These are phyloP conservation scores for Sylvietta virens DNA, from an alignment of 2,113 vertebrate genomes.

Conservation along the genomic window DNA sequence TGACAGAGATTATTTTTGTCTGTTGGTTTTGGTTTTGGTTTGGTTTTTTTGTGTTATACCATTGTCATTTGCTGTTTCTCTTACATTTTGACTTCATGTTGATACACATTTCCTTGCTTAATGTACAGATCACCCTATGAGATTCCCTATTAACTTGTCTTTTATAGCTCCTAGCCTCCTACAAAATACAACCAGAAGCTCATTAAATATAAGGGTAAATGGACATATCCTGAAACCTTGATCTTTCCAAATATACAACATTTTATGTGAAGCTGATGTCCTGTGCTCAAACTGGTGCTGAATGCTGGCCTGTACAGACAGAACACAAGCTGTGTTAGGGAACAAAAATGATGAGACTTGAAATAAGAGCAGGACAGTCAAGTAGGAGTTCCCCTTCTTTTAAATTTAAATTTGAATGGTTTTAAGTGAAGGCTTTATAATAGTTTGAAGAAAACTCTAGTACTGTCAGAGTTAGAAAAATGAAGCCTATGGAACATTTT, in stretches of 20 bases:
- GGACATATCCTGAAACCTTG: not conserved
- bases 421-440: not conserved
- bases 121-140: not conserved
- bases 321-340: not conserved
- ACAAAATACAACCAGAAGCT: not conserved
- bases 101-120: not conserved
- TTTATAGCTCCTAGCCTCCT: not conserved
- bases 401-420: not conserved
- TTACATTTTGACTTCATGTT: not conserved
- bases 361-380: not conserved
- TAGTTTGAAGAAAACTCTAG: not conserved
- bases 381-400: not conserved
- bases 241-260: not conserved
- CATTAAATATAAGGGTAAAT: not conserved
- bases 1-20: not conserved
- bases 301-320: not conserved
- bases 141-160: not conserved
- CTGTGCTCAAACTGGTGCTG: not conserved
- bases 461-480: not conserved
- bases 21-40: not conserved
- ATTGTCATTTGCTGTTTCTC: not conserved
- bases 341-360: not conserved
- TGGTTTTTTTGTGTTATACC: not conserved
- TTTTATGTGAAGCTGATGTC: not conserved
- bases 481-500: not conserved